Base-by-base conservation (phyloP, 2,888 invertebrate species). In the Pristionchus exspectatus region DNA sequence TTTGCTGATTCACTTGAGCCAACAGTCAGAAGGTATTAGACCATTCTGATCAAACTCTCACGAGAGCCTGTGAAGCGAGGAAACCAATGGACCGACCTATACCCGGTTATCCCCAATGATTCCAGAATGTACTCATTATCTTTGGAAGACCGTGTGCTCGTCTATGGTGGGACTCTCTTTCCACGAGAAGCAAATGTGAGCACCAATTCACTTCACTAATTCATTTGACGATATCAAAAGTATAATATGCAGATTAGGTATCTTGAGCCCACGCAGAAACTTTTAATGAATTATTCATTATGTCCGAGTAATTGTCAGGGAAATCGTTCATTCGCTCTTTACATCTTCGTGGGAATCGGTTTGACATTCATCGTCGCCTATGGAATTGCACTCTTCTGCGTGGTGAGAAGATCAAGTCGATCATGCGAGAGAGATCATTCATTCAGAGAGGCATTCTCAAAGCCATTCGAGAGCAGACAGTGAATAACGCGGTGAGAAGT, bases 251-350 rank as follows among this genome's bases (percentile, higher is more conserved):
- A n/a, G n/a, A n/a, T n/a, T n/a, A n/a, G n/a, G n/a, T n/a, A n/a
- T n/a, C n/a, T n/a, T n/a, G n/a, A n/a, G n/a, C n/a, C n/a, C n/a
- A n/a, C n/a, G n/a, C n/a, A n/a, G n/a, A n/a, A n/a, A n/a, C n/a
- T n/a, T n/a, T n/a, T n/a, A n/a, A n/a, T n/a, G n/a, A n/a, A n/a
- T n/a, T n/a, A n/a, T n/a, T n/a, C n/a, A n/a, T n/a, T n/a, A 14
- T 30, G n/a, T n/a, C 14, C 1, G n/a, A 3, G 1, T n/a, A 14
- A 10, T 83, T 24, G 54, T 85, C 84, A 85, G 84, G 84, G 59
- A 14, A 85, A 85, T 59, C 84, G 84, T 1, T 85, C 84, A 63
- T 85, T 85, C 24, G 84, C 84, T 33, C 33, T 59, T 16, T 85
- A 85, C 33, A 59, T 50, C 16, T 85, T 85, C 33, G 24, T 85